Conservation (phyloP, 2,797 vertebrate genomes). For the Parambassis ranga region DNA sequence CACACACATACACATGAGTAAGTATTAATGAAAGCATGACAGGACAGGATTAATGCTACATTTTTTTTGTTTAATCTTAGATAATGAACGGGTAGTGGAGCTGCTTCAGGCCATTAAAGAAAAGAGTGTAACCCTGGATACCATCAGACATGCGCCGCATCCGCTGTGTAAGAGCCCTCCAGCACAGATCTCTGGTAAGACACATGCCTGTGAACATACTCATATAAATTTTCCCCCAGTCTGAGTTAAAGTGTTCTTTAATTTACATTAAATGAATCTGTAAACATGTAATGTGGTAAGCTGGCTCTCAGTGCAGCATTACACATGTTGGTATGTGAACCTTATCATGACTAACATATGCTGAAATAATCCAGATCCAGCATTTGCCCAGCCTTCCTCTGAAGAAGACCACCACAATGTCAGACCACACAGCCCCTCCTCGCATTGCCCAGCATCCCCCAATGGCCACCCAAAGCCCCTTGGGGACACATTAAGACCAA, state of each 20-base stretch:
- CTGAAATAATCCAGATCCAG: conserved; percentile 78
- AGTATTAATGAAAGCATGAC: too few relatives aligned
- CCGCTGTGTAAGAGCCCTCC: conserved; percentile 85
- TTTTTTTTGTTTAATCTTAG: conserved; percentile 65
- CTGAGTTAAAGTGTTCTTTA: not conserved
- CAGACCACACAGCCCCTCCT: conserved; percentile 71
- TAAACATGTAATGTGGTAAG: not conserved
- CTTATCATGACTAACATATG: conserved; percentile 35
- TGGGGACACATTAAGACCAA: conserved; percentile 82
- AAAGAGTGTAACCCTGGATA: conserved; percentile 86
- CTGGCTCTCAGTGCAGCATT: not conserved
- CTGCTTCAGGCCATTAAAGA: conserved; percentile 95
- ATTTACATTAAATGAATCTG: not conserved
- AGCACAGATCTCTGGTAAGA: conserved; percentile 80
- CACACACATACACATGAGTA: not conserved
- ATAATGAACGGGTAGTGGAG: conserved; percentile 93
- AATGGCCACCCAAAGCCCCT: conserved; percentile 81
- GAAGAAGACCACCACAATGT: conserved; percentile 83
- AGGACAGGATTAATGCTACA: not conserved
- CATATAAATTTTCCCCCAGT: not conserved
- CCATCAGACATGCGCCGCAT: conserved; percentile 83
- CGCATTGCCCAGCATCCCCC: conserved; percentile 73
- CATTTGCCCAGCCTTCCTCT: conserved; percentile 70
- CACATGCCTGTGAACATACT: conserved; percentile 15
- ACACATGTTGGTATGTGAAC: conserved; percentile 1